phyloP scores from a whole-genome alignment of 2,797 vertebrate species.

The Rhodeus uyekii region DNA sequence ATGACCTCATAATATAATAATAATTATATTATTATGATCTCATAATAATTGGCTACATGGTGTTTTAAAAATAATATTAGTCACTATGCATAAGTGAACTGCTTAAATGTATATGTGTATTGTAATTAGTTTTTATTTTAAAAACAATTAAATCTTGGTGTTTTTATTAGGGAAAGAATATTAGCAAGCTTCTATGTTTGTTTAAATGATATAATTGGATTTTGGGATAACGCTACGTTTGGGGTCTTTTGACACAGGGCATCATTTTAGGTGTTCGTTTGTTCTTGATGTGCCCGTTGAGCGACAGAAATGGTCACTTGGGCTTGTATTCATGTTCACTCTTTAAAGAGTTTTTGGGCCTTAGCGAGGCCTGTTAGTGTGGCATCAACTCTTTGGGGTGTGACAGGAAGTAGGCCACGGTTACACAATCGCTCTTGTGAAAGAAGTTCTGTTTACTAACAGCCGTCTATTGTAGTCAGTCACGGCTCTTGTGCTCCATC shows the following conservation, averaged over 20 bases:
- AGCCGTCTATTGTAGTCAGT: conserved; percentile 42
- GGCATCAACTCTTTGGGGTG: conserved; percentile 47
- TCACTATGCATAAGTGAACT: too few species aligned
- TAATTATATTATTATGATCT: too few species aligned
- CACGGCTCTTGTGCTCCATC: not conserved
- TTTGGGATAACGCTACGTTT: not conserved
- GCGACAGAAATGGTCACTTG: not conserved
- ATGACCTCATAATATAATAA: too few species aligned
- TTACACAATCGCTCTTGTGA: conserved; percentile 78
- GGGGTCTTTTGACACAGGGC: not conserved
- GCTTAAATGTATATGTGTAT: too few species aligned
- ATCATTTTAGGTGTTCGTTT: not conserved
- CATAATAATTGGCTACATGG: not conserved
- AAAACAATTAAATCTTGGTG: not conserved
- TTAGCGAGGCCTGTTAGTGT: not conserved
- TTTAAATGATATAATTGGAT: not conserved
- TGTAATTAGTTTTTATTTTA: too few species aligned
- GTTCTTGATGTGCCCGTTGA: not conserved
- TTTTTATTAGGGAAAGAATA: not conserved
- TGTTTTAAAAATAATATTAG: too few species aligned
- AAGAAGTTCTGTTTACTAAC: conserved; percentile 74
- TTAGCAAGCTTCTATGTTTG: not conserved
- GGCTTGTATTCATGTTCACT: not conserved
- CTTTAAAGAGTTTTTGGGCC: not conserved
- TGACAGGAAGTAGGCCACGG: conserved; percentile 56